These are phyloP conservation scores for Bombus fervidus DNA, from an alignment of 1,140 invertebrate species.

Conservation along the genomic window DNA sequence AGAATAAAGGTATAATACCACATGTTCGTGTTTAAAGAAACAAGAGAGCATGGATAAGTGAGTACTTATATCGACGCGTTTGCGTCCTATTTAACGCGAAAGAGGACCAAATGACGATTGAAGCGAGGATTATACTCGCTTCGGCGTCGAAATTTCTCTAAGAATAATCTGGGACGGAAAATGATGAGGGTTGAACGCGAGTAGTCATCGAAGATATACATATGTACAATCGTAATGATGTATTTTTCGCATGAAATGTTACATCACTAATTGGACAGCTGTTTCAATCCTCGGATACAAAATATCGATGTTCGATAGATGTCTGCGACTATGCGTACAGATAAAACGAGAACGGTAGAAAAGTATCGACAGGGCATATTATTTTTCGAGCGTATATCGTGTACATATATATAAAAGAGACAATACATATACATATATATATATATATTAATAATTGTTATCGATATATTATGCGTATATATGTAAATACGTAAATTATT, in stretches of 20 bases:
- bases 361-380: background rate
- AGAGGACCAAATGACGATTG: background rate
- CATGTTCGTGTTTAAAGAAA: background rate
- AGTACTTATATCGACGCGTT: background rate
- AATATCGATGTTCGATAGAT: conserved; percentile 1
- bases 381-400: background rate
- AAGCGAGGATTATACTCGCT: background rate
- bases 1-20: background rate
- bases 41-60: background rate
- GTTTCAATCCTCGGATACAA: background rate
- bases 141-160: background rate
- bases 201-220: background rate
- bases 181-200: background rate
- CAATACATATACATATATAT: background rate
- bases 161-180: background rate
- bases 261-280: conserved; percentile 9
- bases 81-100: background rate
- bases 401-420: background rate
- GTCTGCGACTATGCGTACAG: background rate
- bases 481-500: no score
- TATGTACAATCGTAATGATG: background rate
- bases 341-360: background rate
- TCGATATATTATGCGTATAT: no score
- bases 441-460: no score
- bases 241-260: background rate